These are phyloP conservation scores for Hirtodrosophila duncani DNA, from an alignment of 2,888 invertebrate species.

Conservation along the genomic window DNA sequence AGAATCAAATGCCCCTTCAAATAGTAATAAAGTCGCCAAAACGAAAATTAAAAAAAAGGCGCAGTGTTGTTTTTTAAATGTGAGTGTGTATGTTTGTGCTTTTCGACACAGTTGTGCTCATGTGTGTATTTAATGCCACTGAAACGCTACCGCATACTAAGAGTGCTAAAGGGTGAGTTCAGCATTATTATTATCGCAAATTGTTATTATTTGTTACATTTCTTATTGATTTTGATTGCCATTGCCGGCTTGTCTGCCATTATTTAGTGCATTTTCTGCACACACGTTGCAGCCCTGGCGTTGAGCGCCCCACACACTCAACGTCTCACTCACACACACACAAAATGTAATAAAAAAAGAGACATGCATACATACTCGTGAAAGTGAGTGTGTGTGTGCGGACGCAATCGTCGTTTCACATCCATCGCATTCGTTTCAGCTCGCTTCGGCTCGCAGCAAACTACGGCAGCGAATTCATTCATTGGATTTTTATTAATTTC, in stretches of 20 bases:
- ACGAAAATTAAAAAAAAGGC: too few species aligned
- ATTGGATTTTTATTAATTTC: constrained; percentile 64
- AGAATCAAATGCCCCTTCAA: too few species aligned
- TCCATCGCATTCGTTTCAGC: constrained; percentile 52
- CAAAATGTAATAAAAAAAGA: constrained; percentile 50
- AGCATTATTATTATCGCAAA: background rate
- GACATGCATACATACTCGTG: constrained; percentile 43
- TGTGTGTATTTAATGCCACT: too few species aligned
- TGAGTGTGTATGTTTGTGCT: too few species aligned
- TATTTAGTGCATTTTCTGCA: constrained; percentile 23
- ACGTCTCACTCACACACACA: constrained; percentile 66
- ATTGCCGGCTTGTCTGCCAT: constrained; percentile 11
- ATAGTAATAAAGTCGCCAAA: too few species aligned
- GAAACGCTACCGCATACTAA: too few species aligned
- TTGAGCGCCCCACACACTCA: constrained; percentile 54
- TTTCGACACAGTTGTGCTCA: too few species aligned
- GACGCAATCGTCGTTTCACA: constrained; percentile 43
- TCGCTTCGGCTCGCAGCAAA: constrained; percentile 63
- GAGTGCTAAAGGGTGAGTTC: too few species aligned
- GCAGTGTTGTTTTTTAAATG: too few species aligned
- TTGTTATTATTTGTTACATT: background rate
- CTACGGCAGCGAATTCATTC: constrained; percentile 58
- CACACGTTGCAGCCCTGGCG: constrained; percentile 43
- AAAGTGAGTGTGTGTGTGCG: constrained; percentile 21
- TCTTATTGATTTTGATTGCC: too few species aligned